Evolutionary conservation across 2,888 invertebrate species (phyloP).

Genomic region (Phaonia tiefii): DNA sequence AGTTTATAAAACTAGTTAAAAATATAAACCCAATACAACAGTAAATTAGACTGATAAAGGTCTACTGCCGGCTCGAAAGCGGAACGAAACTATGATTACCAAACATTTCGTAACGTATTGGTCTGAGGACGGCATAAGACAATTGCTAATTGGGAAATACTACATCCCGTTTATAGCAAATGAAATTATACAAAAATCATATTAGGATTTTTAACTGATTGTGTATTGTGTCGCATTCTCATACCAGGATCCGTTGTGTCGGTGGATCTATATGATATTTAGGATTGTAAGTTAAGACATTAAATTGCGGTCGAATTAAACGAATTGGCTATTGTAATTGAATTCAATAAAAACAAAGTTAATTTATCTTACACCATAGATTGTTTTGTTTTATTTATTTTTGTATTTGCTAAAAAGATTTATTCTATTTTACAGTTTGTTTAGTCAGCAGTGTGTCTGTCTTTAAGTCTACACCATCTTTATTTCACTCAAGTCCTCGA

Average conservation of each 20-base stretch:
- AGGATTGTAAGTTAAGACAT: too few species aligned
- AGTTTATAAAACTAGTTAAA: slow-evolving; percentile 66
- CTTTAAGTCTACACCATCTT: slow-evolving; percentile 17
- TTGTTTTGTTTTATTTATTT: slow-evolving; percentile 36
- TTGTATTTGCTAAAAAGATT: slow-evolving; percentile 48
- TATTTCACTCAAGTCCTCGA: slow-evolving; percentile 30
- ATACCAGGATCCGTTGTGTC: too few species aligned
- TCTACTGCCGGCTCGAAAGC: too few species aligned
- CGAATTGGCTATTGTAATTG: slow-evolving; percentile 9
- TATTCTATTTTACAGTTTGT: slow-evolving; percentile 25
- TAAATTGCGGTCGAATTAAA: background rate
- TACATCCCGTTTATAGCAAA: too few species aligned
- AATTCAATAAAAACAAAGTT: slow-evolving; percentile 44
- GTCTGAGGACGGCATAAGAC: too few species aligned
- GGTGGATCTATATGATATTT: too few species aligned
- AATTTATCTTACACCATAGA: slow-evolving; percentile 15
- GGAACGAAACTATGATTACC: too few species aligned
- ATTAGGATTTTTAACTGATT: too few species aligned
- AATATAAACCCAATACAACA: slow-evolving; percentile 34
- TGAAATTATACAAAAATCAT: too few species aligned
- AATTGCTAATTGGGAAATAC: too few species aligned
- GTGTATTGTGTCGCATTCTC: too few species aligned
- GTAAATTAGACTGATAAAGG: slow-evolving; percentile 61
- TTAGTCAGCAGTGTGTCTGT: slow-evolving; percentile 29
- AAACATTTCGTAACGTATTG: too few species aligned